Evolutionary conservation across 2,888 invertebrate species (phyloP).

Genomic region (Pristionchus arcanus): DNA sequence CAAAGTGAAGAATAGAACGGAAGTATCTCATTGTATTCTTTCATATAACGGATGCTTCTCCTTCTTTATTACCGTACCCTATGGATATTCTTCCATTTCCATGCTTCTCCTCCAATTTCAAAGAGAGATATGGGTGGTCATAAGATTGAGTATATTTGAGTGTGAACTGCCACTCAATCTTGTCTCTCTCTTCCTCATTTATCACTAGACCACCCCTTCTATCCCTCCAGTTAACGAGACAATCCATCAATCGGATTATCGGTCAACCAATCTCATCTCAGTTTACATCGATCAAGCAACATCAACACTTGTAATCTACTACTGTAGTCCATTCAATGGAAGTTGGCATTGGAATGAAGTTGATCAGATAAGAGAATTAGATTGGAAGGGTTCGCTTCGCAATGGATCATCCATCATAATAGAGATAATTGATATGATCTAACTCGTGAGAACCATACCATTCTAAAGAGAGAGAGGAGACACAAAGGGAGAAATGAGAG

Average conservation of each 20-base stretch:
- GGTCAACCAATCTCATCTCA: not conserved
- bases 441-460: conserved; percentile 45
- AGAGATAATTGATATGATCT: conserved; percentile 53
- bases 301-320: not conserved
- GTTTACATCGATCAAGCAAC: not conserved
- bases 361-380: conserved; percentile 8
- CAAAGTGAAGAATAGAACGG: not conserved
- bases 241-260: conserved; percentile 21
- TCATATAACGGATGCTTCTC: not conserved
- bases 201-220: not conserved
- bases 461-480: conserved; percentile 13
- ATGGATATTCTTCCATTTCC: not conserved
- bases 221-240: not conserved
- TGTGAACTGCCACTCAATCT: not conserved
- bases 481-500: conserved; percentile 11
- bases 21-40: not conserved
- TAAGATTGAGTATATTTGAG: not conserved
- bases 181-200: not conserved
- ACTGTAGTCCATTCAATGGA: not conserved
- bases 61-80: conserved; percentile 19
- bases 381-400: conserved; percentile 37
- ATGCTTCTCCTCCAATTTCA: conserved; percentile 7
- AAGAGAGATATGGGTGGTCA: not conserved
- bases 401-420: conserved; percentile 48
- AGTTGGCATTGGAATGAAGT: not conserved